These are phyloP conservation scores for Morpho helenor DNA, from an alignment of 2,888 invertebrate genomes.

Conservation along the genomic window DNA sequence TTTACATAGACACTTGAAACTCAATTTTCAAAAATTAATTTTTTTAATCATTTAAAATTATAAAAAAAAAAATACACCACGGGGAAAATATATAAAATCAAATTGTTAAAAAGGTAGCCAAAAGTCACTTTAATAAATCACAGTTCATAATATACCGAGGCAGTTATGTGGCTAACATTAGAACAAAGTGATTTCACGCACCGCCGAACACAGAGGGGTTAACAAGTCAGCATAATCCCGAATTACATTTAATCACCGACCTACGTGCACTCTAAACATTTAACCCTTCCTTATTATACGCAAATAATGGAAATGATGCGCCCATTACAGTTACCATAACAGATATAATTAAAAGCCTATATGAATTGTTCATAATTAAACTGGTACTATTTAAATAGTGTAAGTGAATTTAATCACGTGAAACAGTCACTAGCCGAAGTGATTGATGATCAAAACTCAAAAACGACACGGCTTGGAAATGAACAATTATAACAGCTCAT, in stretches of 20 bases:
- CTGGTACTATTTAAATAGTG: too few relatives aligned
- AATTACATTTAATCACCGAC: constrained; percentile 63
- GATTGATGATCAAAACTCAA: too few relatives aligned
- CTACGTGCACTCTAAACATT: constrained; percentile 49
- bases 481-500: too few relatives aligned
- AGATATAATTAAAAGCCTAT: constrained; percentile 36
- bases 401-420: too few relatives aligned
- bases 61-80: neutral
- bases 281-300: constrained; percentile 63
- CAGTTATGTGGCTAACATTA: constrained; percentile 59
- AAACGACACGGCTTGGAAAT: too few relatives aligned
- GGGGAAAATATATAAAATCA: too few relatives aligned
- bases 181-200: constrained; percentile 78
- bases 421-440: too few relatives aligned
- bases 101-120: neutral
- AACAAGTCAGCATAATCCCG: constrained; percentile 59
- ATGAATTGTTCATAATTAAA: constrained; percentile 12
- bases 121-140: constrained; percentile 18
- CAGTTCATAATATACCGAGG: constrained; percentile 31
- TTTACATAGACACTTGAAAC: too few relatives aligned
- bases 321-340: constrained; percentile 42
- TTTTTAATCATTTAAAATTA: neutral
- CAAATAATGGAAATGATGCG: constrained; percentile 59
- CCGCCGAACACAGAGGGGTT: constrained; percentile 54
- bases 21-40: too few relatives aligned